Base-by-base conservation (phyloP, 2,797 vertebrate species). In the Petrocephalus sullivani region DNA sequence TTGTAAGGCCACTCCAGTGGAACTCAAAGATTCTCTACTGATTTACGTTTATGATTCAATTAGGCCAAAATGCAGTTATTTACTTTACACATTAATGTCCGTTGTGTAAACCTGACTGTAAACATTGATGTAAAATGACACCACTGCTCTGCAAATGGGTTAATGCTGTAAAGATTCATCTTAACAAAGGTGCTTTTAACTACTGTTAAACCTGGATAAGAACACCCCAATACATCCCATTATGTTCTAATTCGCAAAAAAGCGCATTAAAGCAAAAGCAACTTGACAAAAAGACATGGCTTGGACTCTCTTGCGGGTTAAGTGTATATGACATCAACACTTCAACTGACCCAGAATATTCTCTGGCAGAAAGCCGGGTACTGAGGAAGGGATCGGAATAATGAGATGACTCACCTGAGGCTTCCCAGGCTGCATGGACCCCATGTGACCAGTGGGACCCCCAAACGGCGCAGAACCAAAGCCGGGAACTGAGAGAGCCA, bases 391-490 rank as follows among this genome's bases (percentile, higher is more conserved):
- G 41, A 19, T 7, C n/a, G 2, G 46, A 78, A 46, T 49, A 49
- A 81, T 49, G 75, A 49, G 86, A 58, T 33, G 81, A 88, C 91
- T 91, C 94, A 97, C 97, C 96, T 97, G 95, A 92, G 96, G 95
- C 93, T 97, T 98, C 93, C 96, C 96, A 93, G 95, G 91, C 91
- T 95, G 95, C 91, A 97, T 94, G 85, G 94, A 94, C 93, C 96
- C 96, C 95, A 97, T 96, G 91, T 96, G 97, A 90, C 96, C 93
- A 90, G 96, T 95, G 93, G 96, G 96, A 94, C 96, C 96, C 92
- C 96, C 96, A 91, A 97, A 97, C 7, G 95, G 96, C 93, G 93
- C 94, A 89, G 96, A 96, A 90, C 94, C 96, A 94, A 97, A 98
- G 89, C 96, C 97, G 94, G 96, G 95, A 94, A 96, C 95, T 96